Base-by-base conservation (phyloP, 2,113 vertebrate genomes). In the Panthera uncia region DNA sequence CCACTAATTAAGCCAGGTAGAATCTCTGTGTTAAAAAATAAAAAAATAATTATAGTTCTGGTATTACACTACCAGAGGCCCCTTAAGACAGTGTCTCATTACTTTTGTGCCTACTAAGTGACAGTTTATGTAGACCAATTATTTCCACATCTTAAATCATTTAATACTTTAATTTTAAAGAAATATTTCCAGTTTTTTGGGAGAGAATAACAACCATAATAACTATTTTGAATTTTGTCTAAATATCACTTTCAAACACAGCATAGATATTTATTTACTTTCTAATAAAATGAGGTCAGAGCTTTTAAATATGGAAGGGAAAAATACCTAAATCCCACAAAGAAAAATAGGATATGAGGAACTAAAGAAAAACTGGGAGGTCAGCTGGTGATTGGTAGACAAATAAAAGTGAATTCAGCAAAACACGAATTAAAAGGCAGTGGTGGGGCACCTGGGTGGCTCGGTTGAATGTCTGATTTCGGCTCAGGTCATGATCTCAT, bases 121-220 rank as follows among this genome's bases (percentile, higher is more conserved):
- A n/a, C 50, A 83, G 25, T 73, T 86, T 78, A 88, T 29, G 11
- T 81, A 83, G 93, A 65, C n/a, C 25, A n/a, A n/a, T 55, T 68
- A 61, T 74, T 90, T 86, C n/a, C 6, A 25, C 48, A 89, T 95
- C 50, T 79, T 89, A 13, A 90, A 89, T 57, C n/a, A 55, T 21
- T 81, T 45, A 92, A 74, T 45, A 63, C 23, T 27, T n/a, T 83
- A 89, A 66, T 79, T 94, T 93, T 33, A 94, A 91, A 91, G 83
- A 4, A 89, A 0, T 45, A 68, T 15, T 92, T 89, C 52, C 19
- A 73, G 36, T 36, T 91, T 4, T 73, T 89, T 92, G 33, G 79
- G 68, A 88, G 48, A 97, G 68, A 33, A 15, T 10, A 84, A 31
- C 31, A 65, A 45, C 31, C 65, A 83, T 31, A 79, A 78, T 14